Conservation (phyloP, 2,797 vertebrate species). For the Crocodylus rhombifer region DNA sequence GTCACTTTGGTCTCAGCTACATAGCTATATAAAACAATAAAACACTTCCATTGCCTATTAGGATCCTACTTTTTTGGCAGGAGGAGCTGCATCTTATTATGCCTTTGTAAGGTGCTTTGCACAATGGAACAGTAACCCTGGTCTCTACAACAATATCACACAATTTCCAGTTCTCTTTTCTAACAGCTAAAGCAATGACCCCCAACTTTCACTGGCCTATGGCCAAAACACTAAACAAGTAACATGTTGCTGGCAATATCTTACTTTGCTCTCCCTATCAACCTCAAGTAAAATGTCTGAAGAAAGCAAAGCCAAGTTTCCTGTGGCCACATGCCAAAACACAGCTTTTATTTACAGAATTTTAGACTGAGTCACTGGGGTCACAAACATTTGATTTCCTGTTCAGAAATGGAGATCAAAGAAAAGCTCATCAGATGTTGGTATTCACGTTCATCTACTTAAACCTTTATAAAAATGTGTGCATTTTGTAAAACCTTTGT, state of each 20-base stretch:
- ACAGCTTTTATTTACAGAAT: neutral
- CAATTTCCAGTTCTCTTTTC: neutral
- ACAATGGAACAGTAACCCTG: neutral
- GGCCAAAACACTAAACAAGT: too few relatives aligned
- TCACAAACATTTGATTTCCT: neutral
- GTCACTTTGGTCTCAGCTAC: rapidly evolving
- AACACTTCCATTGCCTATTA: neutral
- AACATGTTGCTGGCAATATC: too few relatives aligned
- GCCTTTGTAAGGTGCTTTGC: neutral
- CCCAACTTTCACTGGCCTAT: neutral
- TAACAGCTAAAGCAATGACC: neutral
- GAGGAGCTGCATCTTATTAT: neutral
- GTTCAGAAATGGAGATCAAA: neutral
- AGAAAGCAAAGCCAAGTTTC: too few relatives aligned
- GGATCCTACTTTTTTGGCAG: neutral
- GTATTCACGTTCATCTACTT: too few relatives aligned
- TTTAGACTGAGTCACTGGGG: neutral
- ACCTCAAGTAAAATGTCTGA: too few relatives aligned
- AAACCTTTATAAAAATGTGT: neutral
- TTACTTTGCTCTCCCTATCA: too few relatives aligned
- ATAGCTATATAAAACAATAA: rapidly evolving
- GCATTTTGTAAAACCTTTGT: too few relatives aligned
- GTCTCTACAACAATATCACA: neutral
- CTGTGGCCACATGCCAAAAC: neutral
- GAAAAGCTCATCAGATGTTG: neutral